These are phyloP conservation scores for Callimorpha dominula DNA, from an alignment of 2,888 invertebrate genomes.

Conservation along the genomic window DNA sequence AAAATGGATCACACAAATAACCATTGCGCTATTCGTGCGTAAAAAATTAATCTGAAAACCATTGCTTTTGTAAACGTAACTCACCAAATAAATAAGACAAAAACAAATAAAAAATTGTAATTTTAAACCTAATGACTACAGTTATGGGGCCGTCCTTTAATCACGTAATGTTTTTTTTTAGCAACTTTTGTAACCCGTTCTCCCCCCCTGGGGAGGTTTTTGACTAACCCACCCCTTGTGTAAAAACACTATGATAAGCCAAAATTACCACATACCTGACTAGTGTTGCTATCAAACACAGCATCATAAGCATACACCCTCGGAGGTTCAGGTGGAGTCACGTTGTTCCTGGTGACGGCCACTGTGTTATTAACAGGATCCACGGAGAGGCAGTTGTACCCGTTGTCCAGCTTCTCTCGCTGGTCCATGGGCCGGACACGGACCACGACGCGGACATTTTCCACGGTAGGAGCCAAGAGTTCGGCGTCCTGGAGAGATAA, in stretches of 20 bases:
- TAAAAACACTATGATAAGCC: not conserved
- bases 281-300: conserved; percentile 95
- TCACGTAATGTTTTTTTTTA: too few species aligned
- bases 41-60: too few species aligned
- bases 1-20: too few species aligned
- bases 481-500: conserved; percentile 77
- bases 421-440: conserved; percentile 97
- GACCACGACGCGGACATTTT: conserved; percentile 98
- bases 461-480: conserved; percentile 88
- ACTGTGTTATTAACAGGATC: conserved; percentile 92
- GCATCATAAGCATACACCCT: conserved; percentile 98
- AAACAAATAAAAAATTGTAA: too few species aligned
- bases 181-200: too few species aligned
- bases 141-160: too few species aligned
- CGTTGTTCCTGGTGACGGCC: conserved; percentile 91
- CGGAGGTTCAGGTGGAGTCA: conserved; percentile 91
- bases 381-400: conserved; percentile 91
- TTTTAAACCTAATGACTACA: too few species aligned
- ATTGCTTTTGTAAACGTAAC: too few species aligned
- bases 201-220: too few species aligned
- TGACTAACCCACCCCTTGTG: too few species aligned
- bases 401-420: conserved; percentile 91
- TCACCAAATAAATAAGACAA: too few species aligned
- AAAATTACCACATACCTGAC: conserved; percentile 88
- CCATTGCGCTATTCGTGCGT: too few species aligned